Conservation (phyloP, 37 sponge, comb jelly and placozoan species). For the Lycopodina hypogea region DNA sequence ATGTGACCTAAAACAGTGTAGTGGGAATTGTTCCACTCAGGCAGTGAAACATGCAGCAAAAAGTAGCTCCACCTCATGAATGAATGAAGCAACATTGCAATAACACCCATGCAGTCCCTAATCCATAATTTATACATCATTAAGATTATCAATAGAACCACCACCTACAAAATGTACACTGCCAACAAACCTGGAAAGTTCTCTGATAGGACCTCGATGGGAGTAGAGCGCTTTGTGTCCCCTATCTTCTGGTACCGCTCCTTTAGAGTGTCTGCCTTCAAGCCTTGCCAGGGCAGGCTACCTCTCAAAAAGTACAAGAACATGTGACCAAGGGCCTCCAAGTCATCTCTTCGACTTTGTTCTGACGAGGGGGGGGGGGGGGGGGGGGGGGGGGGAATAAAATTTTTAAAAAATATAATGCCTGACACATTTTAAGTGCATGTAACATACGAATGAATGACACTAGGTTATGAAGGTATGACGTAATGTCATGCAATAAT, state of each 20-base stretch:
- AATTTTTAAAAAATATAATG: neutral
- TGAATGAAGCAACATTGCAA: too few species aligned
- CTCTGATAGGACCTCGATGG: slow-evolving; percentile 97
- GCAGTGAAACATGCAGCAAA: too few species aligned
- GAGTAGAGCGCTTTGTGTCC: slow-evolving; percentile 96
- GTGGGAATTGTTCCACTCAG: too few species aligned
- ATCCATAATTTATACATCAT: too few species aligned
- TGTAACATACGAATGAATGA: neutral
- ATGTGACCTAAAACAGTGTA: too few species aligned
- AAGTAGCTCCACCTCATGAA: too few species aligned
- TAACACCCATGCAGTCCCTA: too few species aligned
- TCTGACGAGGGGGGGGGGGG: slow-evolving; percentile 57
- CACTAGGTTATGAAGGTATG: neutral
- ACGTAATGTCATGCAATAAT: too few species aligned
- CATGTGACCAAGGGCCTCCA: slow-evolving; percentile 99
- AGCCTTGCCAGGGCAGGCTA: slow-evolving; percentile 97
- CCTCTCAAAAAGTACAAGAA: slow-evolving; percentile 99
- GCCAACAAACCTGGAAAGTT: slow-evolving; percentile 85
- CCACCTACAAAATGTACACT: too few species aligned
- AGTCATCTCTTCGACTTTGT: slow-evolving; percentile 97
- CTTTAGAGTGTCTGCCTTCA: slow-evolving; percentile 97
- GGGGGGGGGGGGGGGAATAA: too few species aligned
- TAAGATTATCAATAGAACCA: too few species aligned
- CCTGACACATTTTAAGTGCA: neutral
- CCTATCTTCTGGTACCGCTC: slow-evolving; percentile 99